Base-by-base conservation (phyloP, 2,797 vertebrate genomes). In the Tenualosa ilisha region DNA sequence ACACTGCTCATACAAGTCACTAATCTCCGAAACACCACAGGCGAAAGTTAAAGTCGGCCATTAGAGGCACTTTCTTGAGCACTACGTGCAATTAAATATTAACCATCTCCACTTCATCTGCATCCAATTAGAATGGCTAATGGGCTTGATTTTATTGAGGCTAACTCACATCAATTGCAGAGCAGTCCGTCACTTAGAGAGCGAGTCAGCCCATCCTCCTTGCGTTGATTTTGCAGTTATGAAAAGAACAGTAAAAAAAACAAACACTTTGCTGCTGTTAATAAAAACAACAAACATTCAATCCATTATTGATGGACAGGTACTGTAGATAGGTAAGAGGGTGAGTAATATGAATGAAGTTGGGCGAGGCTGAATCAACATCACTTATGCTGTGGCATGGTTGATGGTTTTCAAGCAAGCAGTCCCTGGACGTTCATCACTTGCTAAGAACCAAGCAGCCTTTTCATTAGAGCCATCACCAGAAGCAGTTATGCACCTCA, bases 91-190 rank as follows among this genome's bases (percentile, higher is more conserved):
- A 75, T 75, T 75, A 75, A 75, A 75, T 75, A 75, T 75, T 75
- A 75, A 75, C 68, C 68, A 75, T 75, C 68, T 75, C 40, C 68
- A 75, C 68, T 75, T 75, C 37, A 75, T 75, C 68, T 75, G 68
- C 68, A 75, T 75, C 31, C 68, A 75, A 75, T 75, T 75, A 75
- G 68, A 75, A 75, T 75, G 68, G 6, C 68, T 75, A 75, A 75
- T 75, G 68, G 68, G 68, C 24, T 75, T 75, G 68, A 75, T 75
- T 75, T 75, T 11, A 75, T 75, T 13, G 68, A 37, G 37, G 68
- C 68, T 75, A 37, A 75, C 31, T 75, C 13, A 43, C 37, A 43
- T 75, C 68, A 43, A 40, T 75, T 6, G 68, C 24, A 26, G 63
- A 37, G 17, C 68, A 20, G 68, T 37, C 63, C 12, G 31, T 75